These are phyloP conservation scores for Mesochorus sp. DNA, from an alignment of 2,888 invertebrate genomes.

Conservation along the genomic window DNA sequence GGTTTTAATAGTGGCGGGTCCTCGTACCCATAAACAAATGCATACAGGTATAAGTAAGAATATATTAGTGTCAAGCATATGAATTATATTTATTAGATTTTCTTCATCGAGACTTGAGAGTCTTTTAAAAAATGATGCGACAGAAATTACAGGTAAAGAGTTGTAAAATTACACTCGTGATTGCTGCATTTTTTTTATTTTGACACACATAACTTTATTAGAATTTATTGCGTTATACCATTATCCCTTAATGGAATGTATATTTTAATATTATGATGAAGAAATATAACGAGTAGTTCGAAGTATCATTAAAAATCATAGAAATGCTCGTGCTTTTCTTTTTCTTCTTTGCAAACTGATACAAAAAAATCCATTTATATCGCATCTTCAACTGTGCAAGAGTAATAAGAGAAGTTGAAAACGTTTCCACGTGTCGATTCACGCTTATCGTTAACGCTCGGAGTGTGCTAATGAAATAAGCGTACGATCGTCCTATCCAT, in stretches of 20 bases:
- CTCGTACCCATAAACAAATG: too few relatives aligned
- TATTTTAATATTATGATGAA: too few relatives aligned
- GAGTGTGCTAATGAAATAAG: slow-evolving; percentile 46
- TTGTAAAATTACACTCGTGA: background rate
- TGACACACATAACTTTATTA: too few relatives aligned
- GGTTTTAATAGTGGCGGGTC: too few relatives aligned
- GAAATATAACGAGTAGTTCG: too few relatives aligned
- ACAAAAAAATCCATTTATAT: background rate
- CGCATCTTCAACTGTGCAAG: background rate
- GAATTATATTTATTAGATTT: slow-evolving; percentile 39
- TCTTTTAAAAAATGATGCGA: slow-evolving; percentile 3
- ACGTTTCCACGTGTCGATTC: slow-evolving; percentile 12
- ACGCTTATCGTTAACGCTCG: slow-evolving; percentile 3
- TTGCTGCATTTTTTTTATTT: background rate
- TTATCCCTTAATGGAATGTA: too few relatives aligned
- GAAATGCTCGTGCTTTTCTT: background rate
- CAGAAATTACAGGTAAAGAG: background rate
- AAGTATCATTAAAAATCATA: background rate
- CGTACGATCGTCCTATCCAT: slow-evolving; percentile 2
- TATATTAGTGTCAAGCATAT: background rate
- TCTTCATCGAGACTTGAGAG: slow-evolving; percentile 7
- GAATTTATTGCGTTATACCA: too few relatives aligned
- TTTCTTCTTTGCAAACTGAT: background rate
- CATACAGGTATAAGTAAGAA: background rate
- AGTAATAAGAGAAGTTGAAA: background rate